phyloP scores from a whole-genome alignment of 53 echinoderm and acorn worm species.

The Zoroaster sp. region DNA sequence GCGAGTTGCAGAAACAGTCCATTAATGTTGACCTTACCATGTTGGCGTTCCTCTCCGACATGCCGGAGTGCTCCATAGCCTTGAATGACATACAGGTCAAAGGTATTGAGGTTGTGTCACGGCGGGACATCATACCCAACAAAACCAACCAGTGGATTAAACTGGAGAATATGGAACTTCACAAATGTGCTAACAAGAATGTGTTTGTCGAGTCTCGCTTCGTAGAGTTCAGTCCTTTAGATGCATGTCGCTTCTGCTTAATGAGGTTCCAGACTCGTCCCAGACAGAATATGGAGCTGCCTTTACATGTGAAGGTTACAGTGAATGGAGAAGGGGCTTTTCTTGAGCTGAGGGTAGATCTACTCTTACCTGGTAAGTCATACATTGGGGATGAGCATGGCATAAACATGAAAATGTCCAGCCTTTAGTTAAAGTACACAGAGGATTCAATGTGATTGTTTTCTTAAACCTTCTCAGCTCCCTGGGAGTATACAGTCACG shows the following conservation, averaged over 20 bases:
- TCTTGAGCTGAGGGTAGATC: slow-evolving; percentile 86
- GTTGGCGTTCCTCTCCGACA: slow-evolving; percentile 86
- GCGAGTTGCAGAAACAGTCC: slow-evolving; percentile 77
- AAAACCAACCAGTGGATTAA: slow-evolving; percentile 86
- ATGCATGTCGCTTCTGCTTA: slow-evolving; percentile 82
- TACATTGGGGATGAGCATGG: too few species aligned
- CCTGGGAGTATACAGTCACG: too few species aligned
- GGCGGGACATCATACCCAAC: slow-evolving; percentile 90
- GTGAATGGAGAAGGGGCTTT: slow-evolving; percentile 81
- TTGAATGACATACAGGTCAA: slow-evolving; percentile 83
- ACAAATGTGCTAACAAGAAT: slow-evolving; percentile 90
- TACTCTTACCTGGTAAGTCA: slow-evolving; percentile 80
- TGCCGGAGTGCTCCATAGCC: slow-evolving; percentile 88
- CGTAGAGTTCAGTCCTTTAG: slow-evolving; percentile 83
- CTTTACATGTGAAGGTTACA: slow-evolving; percentile 75
- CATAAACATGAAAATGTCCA: too few species aligned
- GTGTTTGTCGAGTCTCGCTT: slow-evolving; percentile 81
- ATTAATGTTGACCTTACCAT: slow-evolving; percentile 62
- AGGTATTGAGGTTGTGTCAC: slow-evolving; percentile 75
- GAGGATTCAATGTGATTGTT: too few species aligned
- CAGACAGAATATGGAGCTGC: slow-evolving; percentile 64
- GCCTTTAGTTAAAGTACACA: too few species aligned
- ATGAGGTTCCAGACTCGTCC: slow-evolving; percentile 78
- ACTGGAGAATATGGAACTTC: slow-evolving; percentile 79
- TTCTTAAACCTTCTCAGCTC: too few species aligned